phyloP scores from a whole-genome alignment of 1,140 invertebrate species.

The Platorchestia sp. region DNA sequence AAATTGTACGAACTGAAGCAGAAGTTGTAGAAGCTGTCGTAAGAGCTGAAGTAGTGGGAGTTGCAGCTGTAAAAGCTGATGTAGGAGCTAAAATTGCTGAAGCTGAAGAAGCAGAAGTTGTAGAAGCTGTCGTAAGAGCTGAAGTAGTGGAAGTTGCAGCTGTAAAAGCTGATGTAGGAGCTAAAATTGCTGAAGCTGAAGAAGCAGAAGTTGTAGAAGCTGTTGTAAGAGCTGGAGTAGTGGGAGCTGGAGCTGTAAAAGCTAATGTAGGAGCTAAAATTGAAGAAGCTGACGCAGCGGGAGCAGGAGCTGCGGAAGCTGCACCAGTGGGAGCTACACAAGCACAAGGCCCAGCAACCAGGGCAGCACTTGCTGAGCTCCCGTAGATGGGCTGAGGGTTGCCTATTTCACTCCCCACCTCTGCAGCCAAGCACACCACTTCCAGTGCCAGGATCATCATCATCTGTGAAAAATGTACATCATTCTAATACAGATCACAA shows the following conservation, averaged over 20 bases:
- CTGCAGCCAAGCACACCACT: constrained; percentile 79
- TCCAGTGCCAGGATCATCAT: constrained; percentile 86
- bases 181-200: constrained; percentile 80
- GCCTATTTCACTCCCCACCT: constrained; percentile 84
- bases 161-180: constrained; percentile 67
- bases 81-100: constrained; percentile 76
- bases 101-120: constrained; percentile 81
- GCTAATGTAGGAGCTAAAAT: constrained; percentile 72
- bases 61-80: constrained; percentile 38
- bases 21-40: no score
- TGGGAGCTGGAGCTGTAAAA: constrained; percentile 57
- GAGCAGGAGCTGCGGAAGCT: constrained; percentile 69
- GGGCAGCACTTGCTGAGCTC: no score
- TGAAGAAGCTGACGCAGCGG: constrained; percentile 83
- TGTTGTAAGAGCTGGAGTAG: constrained; percentile 8
- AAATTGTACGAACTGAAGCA: no score
- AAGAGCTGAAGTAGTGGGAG: constrained; percentile 1
- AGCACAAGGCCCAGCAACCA: no score
- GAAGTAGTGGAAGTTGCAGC: constrained; percentile 56
- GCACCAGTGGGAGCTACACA: constrained; percentile 56
- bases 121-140: background rate
- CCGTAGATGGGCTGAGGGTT: constrained; percentile 78
- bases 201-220: constrained; percentile 76
- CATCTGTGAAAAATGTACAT: constrained; percentile 71
- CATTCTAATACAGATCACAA: background rate